phyloP scores from a whole-genome alignment of 2,113 vertebrate genomes.

The Malurus elegans region DNA sequence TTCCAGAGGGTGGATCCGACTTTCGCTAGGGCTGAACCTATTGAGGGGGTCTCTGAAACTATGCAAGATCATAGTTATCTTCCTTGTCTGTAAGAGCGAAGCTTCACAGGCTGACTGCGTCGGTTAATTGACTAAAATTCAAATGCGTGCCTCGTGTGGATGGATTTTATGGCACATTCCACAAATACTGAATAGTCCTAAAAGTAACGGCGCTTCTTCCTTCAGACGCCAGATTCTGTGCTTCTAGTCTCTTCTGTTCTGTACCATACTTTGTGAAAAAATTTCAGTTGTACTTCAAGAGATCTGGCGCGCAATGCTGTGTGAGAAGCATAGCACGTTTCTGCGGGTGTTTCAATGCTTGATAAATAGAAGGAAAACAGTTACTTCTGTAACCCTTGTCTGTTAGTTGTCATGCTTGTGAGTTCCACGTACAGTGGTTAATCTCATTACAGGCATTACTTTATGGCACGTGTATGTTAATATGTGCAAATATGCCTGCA shows the following conservation, averaged over 20 bases:
- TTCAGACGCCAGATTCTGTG: neutral
- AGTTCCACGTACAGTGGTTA: neutral
- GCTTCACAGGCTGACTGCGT: neutral
- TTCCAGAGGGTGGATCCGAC: neutral
- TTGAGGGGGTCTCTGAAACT: neutral
- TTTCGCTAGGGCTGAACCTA: neutral
- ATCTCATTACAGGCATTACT: neutral
- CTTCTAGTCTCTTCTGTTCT: neutral
- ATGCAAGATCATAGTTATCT: neutral
- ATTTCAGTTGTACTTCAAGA: neutral
- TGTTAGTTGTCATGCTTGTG: neutral
- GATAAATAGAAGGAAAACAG: neutral
- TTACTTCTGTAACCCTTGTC: neutral
- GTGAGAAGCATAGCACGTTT: fast-evolving
- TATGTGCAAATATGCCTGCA: neutral
- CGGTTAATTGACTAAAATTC: neutral
- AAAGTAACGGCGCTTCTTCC: neutral
- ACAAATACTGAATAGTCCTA: neutral
- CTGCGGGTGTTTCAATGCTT: fast-evolving
- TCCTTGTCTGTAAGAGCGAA: neutral
- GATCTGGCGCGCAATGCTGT: neutral
- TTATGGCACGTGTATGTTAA: neutral
- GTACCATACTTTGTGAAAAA: neutral
- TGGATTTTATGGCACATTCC: neutral
- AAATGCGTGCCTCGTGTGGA: fast-evolving